Evolutionary conservation across 2,113 vertebrate genomes (phyloP).

Genomic region (Sorex fumeus): DNA sequence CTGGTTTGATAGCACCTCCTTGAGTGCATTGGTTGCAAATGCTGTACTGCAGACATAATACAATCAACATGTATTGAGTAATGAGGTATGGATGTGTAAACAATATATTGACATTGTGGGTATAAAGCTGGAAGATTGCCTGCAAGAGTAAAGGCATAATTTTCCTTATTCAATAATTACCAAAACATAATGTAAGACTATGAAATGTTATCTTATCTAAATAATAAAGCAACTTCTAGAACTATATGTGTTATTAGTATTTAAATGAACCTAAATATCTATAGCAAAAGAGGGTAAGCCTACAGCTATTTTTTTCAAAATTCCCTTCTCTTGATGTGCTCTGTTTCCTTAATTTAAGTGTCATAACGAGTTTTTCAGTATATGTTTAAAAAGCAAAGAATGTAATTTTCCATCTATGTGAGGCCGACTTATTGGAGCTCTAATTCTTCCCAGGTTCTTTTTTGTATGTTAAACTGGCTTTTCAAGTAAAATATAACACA

Average conservation of each 20-base stretch:
- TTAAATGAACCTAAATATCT: conserved; percentile 43
- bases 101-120: background rate
- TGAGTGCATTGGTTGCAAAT: background rate
- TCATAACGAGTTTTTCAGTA: background rate
- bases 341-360: conserved; percentile 25
- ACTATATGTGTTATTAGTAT: background rate
- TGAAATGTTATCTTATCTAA: conserved; percentile 2
- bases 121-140: background rate
- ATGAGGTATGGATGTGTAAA: background rate
- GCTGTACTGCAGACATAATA: background rate
- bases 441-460: conserved; percentile 67
- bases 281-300: background rate
- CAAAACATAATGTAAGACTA: background rate
- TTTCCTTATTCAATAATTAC: background rate
- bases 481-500: conserved; percentile 67
- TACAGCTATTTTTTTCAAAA: background rate
- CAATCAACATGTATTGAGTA: background rate
- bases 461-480: conserved; percentile 46
- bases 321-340: conserved; percentile 22
- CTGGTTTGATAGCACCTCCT: background rate
- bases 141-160: background rate
- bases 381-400: conserved; percentile 70
- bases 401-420: conserved; percentile 55
- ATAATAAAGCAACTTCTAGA: background rate
- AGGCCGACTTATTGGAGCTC: conserved; percentile 13